Evolutionary conservation across 1,140 invertebrate genomes (phyloP), one percentile per base, ranked within the genome.

Genomic region (Drosophila kanapiae): DNA sequence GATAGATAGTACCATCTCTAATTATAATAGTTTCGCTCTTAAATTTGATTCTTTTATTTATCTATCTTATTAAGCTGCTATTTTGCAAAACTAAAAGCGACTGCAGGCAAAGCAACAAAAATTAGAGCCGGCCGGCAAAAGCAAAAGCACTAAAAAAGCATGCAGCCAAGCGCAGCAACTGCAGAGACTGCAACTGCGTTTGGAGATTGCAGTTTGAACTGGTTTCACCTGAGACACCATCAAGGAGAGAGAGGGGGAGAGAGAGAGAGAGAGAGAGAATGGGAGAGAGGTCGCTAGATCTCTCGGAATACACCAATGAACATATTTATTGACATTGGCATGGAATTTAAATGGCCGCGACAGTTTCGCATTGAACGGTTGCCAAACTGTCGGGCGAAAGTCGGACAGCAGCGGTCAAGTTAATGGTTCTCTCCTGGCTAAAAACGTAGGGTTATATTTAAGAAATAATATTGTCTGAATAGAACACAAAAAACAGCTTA

Each of bases 91-190:
- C 40, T 47, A 43, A 57, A 9, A 6, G 58, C 16, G 11, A 51
- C 53, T 38, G 18, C 35, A 37, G 16, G 14, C 27, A 48, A 27
- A 38, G 53, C 40, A 45, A 31, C 47, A 49, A 60, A 57, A 79
- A 78, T 62, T 67, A 70, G 56, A 82, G 76, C 83, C 80, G 83
- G 84, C 84, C 83, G 83, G 83, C 83, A 60, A 48, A 47, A 60
- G 42, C 58, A 60, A 47, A 47, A 33, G 29, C 23, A 43, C 16
- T 16, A 40, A 27, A 31, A 51, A 51, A 54, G 53, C 59, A 74
- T 31, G 56, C 75, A 78, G 80, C 67, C 78, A 79, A 86, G 57
- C 82, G 77, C 47, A 54, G 68, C 53, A n/a, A 43, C 47, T 53
- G 77, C 59, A 6, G 31, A 31, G 27, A 49, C 33, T 51, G 64